Evolutionary conservation across 2,113 vertebrate species (phyloP).

Genomic region (Merops nubicus): DNA sequence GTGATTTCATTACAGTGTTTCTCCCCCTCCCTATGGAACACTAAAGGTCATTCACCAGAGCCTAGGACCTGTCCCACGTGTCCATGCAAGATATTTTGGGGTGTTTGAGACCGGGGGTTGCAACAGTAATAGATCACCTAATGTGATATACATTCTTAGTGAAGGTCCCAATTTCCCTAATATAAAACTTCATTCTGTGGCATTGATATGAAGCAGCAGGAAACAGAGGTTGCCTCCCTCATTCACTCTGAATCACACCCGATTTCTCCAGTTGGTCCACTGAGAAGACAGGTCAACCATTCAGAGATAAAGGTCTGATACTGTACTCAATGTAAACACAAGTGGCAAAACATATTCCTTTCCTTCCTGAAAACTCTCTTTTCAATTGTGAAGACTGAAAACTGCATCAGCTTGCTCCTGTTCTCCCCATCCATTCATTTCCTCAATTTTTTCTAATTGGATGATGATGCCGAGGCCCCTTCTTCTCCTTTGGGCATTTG

Average conservation of each 20-base stretch:
- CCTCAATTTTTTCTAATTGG: not conserved
- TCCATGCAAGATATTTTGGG: not conserved
- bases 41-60: constrained; percentile 4
- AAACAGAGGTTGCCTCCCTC: not conserved
- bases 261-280: not conserved
- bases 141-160: not conserved
- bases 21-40: constrained; percentile 2
- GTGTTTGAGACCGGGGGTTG: not conserved
- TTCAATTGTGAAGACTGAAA: not conserved
- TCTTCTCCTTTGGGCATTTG: not conserved
- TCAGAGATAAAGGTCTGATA: not conserved
- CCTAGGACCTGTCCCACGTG: not conserved
- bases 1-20: constrained; percentile 50
- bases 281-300: not conserved
- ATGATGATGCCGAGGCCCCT: accelerated
- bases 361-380: not conserved
- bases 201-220: constrained; percentile 14
- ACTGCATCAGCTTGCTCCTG: not conserved
- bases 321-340: not conserved
- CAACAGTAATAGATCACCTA: not conserved
- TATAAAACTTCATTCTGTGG: constrained; percentile 15
- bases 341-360: not conserved
- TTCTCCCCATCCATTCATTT: not conserved
- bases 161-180: constrained; percentile 9
- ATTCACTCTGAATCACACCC: not conserved